Base-by-base conservation (phyloP, 2,113 vertebrate species). In the Microtus ochrogaster region DNA sequence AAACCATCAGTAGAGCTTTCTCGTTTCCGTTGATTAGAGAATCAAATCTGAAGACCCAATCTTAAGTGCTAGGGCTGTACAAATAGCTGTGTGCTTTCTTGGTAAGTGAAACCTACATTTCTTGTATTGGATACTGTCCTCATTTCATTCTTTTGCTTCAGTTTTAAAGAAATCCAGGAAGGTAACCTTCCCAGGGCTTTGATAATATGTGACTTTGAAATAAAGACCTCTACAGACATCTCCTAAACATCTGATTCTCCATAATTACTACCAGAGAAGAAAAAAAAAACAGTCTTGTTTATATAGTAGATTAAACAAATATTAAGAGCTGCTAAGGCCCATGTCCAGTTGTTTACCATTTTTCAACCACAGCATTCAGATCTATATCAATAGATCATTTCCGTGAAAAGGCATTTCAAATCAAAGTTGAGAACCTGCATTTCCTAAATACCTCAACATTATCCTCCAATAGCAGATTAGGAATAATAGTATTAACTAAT, bases 221-320 rank as follows among this genome's bases (percentile, higher is more conserved):
- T 95, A 96, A 96, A 97, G 88, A 95, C 72, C 44, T 81, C 30
- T 92, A 16, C 82, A 90, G 78, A 28, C 79, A 81, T 90, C 85
- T 94, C 49, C 61, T 94, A 94, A 97, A 95, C 95, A 97, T 97
- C 90, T 86, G 66, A 97, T 89, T 92, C 28, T 39, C 77, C 21
- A n/a, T 96, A 97, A 97, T 97, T 93, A 89, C 77, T 96, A 94
- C 93, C 93, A 97, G 96, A 92, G 65, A 83, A 89, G 73, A 49
- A 58, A 52, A 49, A 44, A 44, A 96, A 95, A 55, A 97, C 92
- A 77, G 66, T 65, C 70, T 68, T 97, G 95, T 96, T 98, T 97
- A 96, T 94, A 52, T 78, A 95, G 97, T 49, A 96, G 93, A 97
- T 96, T 90, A 97, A 97, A 93, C 90, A 96, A 97, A 96, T 93